These are phyloP conservation scores for Zaprionus vittiger DNA, from an alignment of 1,140 invertebrate species.

Conservation along the genomic window DNA sequence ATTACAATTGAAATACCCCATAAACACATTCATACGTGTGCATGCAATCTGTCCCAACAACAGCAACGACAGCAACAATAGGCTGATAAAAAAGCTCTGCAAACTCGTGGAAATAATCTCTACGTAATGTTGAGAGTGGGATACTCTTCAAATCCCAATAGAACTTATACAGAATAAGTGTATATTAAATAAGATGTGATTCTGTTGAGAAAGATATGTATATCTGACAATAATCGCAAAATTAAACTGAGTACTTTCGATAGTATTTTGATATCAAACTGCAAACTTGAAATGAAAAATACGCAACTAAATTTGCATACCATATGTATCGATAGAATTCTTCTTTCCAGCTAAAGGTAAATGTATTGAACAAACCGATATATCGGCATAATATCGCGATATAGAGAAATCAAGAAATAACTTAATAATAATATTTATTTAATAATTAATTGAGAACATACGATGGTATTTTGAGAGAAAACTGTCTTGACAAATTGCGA, in stretches of 20 bases:
- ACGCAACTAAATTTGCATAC: not conserved
- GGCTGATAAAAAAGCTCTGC: not conserved
- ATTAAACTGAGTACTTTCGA: not conserved
- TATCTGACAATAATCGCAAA: too few species aligned
- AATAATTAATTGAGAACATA: too few species aligned
- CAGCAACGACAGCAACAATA: not conserved
- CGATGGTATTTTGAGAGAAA: too few species aligned
- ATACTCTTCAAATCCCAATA: not conserved
- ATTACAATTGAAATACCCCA: slow-evolving; percentile 79
- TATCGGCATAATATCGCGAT: too few species aligned
- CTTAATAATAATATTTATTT: too few species aligned
- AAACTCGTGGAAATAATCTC: not conserved
- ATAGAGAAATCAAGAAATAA: too few species aligned
- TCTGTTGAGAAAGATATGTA: too few species aligned
- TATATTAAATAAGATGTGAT: too few species aligned
- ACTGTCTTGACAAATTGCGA: too few species aligned
- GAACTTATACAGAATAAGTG: too few species aligned
- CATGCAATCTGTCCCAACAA: not conserved
- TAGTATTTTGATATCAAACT: not conserved
- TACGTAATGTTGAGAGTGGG: not conserved
- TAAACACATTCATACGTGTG: not conserved
- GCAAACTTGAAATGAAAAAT: not conserved
- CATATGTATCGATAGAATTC: not conserved
- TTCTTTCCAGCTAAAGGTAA: too few species aligned
- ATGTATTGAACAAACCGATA: too few species aligned